Base-by-base conservation (phyloP, 2,797 vertebrate species). In the Mallotus villosus region DNA sequence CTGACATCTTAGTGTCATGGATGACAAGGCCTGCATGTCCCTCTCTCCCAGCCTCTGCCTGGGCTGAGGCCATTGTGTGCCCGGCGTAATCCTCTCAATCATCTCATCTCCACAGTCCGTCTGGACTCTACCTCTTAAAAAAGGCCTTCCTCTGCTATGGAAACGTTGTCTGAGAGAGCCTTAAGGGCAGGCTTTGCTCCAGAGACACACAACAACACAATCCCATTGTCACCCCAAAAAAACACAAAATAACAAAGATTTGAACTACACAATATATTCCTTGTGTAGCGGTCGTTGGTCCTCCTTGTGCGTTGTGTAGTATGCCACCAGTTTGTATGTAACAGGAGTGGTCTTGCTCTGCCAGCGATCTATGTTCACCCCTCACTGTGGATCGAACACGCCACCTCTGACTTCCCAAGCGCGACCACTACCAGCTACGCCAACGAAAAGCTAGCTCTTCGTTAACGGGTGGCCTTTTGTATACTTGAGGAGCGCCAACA, bases 31-130 rank as follows among this genome's bases (percentile, higher is more conserved):
- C 51, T 71, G 41, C 51, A 65, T 77, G 63, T 21, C 60, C 34
- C 37, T 41, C 37, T 41, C 11, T 41, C 8, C 29, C 25, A 57
- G 76, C 34, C 59, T 11, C 27, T 46, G 12, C 61, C 17, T 24
- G 6, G 29, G 69, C 3, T 22, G 61, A 73, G 68, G 71, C 78
- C 71, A 70, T 8, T 65, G 63, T 67, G 41, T 63, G 32, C 34
- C 76, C 5, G 16, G 72, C 51, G 68, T 75, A 68, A 75, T 81
- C 68, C 63, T 71, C 25, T 63, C 22, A 72, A 1, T 82, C 55
- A 69, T 67, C 55, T 68, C 58, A 49, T 68, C 69, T 57, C 61
- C 49, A 57, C 34, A 71, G 17, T 66, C 51, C 46, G n/a, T 64
- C 37, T 65, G 22, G 41, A 68, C 68, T 57, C 46, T 74, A 69